Evolutionary conservation across 2,113 vertebrate genomes (phyloP).

Genomic region (Pelecanus crispus): DNA sequence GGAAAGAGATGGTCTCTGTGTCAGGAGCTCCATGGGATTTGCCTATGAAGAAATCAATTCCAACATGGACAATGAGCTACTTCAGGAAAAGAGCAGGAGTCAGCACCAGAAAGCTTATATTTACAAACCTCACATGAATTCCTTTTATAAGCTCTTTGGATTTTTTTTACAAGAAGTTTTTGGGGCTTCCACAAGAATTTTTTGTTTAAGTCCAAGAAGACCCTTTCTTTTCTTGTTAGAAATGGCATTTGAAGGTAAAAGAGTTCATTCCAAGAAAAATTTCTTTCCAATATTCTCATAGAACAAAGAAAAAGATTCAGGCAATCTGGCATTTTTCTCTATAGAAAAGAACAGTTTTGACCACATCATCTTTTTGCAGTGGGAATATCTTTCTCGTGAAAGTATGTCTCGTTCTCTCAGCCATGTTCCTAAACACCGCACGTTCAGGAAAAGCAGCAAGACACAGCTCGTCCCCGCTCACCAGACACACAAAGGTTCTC

Average conservation of each 20-base stretch:
- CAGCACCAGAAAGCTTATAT: not conserved
- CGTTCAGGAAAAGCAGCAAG: not conserved
- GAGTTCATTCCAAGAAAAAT: not conserved
- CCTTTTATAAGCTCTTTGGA: not conserved
- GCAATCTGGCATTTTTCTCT: not conserved
- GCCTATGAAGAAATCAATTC: not conserved
- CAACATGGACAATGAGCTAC: not conserved
- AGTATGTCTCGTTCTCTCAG: not conserved
- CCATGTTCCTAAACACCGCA: not conserved
- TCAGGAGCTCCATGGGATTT: not conserved
- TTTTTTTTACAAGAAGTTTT: not conserved
- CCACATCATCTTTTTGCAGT: not conserved
- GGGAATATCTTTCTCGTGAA: not conserved
- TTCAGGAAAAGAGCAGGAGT: not conserved
- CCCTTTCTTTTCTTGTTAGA: not conserved
- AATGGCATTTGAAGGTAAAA: not conserved
- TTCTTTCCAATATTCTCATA: not conserved
- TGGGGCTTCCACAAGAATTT: not conserved
- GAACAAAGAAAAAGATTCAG: not conserved
- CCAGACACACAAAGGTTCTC: not conserved
- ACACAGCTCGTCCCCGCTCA: not conserved
- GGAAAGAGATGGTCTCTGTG: accelerated
- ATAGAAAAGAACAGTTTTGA: not conserved
- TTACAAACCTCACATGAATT: not conserved
- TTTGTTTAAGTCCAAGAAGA: not conserved